A percentile compares a stretch with the other conserved stretches of the same genome.
Evolutionary conservation across 2,113 vertebrate species (phyloP).

Genomic region (Peromyscus maniculatus): DNA sequence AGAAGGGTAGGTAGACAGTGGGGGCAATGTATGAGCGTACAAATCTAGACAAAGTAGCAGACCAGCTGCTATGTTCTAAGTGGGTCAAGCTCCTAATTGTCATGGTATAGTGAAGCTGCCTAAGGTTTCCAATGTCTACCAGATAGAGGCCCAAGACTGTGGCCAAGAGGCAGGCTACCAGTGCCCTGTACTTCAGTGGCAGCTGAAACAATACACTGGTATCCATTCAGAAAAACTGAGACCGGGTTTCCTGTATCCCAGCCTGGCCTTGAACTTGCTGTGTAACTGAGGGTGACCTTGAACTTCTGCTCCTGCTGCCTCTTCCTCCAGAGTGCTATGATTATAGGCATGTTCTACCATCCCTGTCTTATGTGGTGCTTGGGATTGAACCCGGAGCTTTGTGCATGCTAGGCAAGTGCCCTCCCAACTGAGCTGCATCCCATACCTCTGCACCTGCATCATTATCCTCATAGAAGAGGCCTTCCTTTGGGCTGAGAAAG

Average conservation of each 20-base stretch:
- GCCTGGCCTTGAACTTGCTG: not conserved
- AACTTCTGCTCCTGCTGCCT: not conserved
- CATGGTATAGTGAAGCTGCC: not conserved
- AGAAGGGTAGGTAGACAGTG: not conserved
- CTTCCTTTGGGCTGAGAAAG: not conserved
- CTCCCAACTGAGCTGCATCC: not conserved
- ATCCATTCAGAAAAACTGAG: not conserved
- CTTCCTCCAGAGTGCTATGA: not conserved
- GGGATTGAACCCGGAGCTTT: not conserved
- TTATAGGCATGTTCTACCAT: not conserved
- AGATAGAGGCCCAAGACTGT: not conserved
- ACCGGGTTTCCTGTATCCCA: too few species aligned
- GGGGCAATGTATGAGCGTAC: not conserved
- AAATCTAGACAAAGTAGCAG: not conserved
- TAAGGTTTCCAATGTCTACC: not conserved
- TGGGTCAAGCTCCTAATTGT: not conserved
- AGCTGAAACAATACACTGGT: not conserved
- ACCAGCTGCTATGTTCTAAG: not conserved
- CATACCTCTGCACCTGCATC: not conserved
- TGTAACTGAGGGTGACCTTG: not conserved
- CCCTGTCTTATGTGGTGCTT: not conserved
- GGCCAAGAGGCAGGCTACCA: not conserved
- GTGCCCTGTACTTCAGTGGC: not conserved
- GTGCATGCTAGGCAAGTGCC: not conserved
- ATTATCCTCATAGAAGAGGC: not conserved